Percentiles rank a stretch among this genome's conserved stretches.
These are phyloP conservation scores for Liasis olivaceus DNA, from an alignment of 2,797 vertebrate genomes.

Conservation along the genomic window DNA sequence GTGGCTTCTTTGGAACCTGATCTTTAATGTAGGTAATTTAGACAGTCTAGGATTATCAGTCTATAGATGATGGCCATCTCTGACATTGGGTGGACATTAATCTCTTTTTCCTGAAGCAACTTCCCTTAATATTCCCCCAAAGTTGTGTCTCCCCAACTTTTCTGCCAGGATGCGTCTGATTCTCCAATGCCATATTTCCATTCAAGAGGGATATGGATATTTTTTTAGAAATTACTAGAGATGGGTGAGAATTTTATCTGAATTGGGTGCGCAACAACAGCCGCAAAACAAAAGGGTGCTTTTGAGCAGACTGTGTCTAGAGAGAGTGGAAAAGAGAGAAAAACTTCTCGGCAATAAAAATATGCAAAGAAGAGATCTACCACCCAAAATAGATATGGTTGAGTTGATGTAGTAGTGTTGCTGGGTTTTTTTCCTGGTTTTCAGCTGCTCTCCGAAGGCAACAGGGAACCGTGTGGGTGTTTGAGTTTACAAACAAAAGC, in stretches of 20 bases:
- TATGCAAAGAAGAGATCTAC: background rate
- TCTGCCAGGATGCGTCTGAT: too few species aligned
- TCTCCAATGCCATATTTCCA: background rate
- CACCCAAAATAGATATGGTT: background rate
- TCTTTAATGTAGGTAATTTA: too few species aligned
- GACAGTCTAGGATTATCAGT: too few species aligned
- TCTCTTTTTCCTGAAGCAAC: too few species aligned
- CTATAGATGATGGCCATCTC: too few species aligned
- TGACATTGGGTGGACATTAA: too few species aligned
- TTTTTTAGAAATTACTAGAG: background rate
- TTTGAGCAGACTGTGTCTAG: background rate
- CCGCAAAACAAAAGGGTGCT: background rate
- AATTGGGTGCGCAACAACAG: too few species aligned
- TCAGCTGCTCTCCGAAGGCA: background rate
- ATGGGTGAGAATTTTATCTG: too few species aligned
- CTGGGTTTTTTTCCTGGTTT: background rate
- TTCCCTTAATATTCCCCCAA: too few species aligned
- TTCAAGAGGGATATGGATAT: background rate
- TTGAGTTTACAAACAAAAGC: conserved; percentile 10
- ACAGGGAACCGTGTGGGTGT: background rate
- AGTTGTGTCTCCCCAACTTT: too few species aligned
- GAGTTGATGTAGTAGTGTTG: too few species aligned
- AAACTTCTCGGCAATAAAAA: background rate
- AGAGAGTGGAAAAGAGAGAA: background rate
- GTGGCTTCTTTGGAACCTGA: too few species aligned